Conservation (phyloP, 2,113 vertebrate genomes). For the Motacilla tschutschensis region DNA sequence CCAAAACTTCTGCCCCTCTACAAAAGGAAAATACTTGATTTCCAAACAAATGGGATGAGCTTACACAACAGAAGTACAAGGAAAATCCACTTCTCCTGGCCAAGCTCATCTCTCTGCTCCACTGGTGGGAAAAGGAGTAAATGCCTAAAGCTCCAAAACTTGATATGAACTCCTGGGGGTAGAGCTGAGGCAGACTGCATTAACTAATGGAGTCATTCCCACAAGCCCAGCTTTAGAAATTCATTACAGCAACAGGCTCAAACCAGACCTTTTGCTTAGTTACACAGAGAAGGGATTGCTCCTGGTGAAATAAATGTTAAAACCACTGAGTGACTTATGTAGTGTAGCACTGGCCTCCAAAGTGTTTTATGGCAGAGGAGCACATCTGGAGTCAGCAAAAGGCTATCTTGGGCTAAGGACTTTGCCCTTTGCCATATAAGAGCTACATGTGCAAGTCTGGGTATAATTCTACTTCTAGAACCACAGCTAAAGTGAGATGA, state of each 20-base stretch:
- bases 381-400: slow-evolving; percentile 13
- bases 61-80: neutral
- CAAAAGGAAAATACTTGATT: neutral
- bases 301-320: neutral
- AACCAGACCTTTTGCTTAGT: slow-evolving; percentile 10
- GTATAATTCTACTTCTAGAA: neutral
- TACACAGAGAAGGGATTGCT: neutral
- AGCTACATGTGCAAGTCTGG: neutral
- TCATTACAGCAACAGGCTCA: neutral
- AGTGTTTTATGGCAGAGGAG: neutral
- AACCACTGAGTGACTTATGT: neutral
- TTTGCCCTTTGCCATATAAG: neutral
- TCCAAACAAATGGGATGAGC: neutral
- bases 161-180: neutral
- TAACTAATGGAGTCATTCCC: neutral
- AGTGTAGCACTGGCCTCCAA: neutral
- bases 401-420: neutral
- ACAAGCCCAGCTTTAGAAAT: neutral
- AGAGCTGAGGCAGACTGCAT: neutral
- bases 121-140: neutral
- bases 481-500: neutral
- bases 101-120: neutral
- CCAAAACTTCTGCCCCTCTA: neutral
- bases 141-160: neutral
- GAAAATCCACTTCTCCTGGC: neutral